Conservation (phyloP, 2,888 invertebrate genomes). For the Drosophila vallismaia region DNA sequence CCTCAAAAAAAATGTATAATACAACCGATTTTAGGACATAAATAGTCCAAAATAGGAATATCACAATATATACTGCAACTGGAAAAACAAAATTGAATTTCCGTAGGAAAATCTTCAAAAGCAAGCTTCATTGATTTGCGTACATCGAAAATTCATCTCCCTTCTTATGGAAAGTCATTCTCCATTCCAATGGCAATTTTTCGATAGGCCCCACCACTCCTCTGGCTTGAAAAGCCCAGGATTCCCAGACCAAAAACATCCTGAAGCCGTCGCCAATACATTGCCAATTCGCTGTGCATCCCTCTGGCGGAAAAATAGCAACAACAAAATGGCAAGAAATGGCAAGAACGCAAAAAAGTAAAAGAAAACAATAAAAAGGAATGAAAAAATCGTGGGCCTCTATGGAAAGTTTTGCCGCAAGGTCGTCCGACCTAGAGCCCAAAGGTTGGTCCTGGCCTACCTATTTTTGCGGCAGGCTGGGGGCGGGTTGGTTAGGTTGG, state of each 20-base stretch:
- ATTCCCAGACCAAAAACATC: slow-evolving; percentile 36
- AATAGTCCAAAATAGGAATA: neutral
- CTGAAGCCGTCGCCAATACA: slow-evolving; percentile 54
- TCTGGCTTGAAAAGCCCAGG: no score
- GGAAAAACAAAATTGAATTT: slow-evolving; percentile 62
- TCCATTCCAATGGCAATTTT: no score
- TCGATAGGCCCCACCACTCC: no score
- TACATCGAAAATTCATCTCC: slow-evolving; percentile 3
- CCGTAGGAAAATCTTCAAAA: slow-evolving; percentile 61
- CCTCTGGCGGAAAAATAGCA: slow-evolving; percentile 16
- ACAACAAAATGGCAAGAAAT: neutral
- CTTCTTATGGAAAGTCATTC: neutral
- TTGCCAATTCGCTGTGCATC: slow-evolving; percentile 38
- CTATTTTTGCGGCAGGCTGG: neutral
- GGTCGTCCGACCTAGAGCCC: slow-evolving; percentile 62
- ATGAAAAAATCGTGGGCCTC: slow-evolving; percentile 55
- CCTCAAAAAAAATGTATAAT: neutral
- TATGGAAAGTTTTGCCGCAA: slow-evolving; percentile 64
- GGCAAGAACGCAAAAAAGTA: neutral
- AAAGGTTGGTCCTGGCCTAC: slow-evolving; percentile 47
- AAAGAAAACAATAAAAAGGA: neutral
- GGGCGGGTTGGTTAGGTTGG: neutral
- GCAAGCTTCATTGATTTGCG: slow-evolving; percentile 58
- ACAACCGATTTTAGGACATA: neutral
- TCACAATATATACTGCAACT: slow-evolving; percentile 28